These are phyloP conservation scores for Thereva nobilitata DNA, from an alignment of 2,888 invertebrate species.

Conservation along the genomic window DNA sequence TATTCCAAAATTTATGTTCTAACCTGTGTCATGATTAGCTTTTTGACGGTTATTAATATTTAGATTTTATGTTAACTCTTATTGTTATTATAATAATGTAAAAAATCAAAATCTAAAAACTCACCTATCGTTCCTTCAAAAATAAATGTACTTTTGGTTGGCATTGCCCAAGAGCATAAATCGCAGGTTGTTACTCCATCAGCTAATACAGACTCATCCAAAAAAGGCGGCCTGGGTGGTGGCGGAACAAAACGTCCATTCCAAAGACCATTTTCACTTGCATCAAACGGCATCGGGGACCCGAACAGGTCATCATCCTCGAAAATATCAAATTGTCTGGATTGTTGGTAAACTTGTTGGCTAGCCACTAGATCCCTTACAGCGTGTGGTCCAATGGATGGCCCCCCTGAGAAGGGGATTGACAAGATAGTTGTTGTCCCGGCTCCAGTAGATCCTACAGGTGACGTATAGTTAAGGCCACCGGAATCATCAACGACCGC, in stretches of 20 bases:
- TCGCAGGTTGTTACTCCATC: conserved; percentile 76
- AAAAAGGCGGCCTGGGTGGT: conserved; percentile 68
- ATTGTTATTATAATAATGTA: background rate
- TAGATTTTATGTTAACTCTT: too few species aligned
- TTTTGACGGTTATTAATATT: too few species aligned
- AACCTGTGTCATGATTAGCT: too few species aligned
- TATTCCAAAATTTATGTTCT: too few species aligned
- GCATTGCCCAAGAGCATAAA: conserved; percentile 71
- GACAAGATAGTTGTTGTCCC: conserved; percentile 25
- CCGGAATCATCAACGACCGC: conserved; percentile 33
- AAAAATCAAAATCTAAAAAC: conserved; percentile 43
- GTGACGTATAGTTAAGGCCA: conserved; percentile 36
- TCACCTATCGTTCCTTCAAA: conserved; percentile 66
- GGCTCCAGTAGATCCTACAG: conserved; percentile 4
- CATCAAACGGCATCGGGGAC: conserved; percentile 58
- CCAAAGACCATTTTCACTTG: conserved; percentile 57
- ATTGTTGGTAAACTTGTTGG: conserved; percentile 2
- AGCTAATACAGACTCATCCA: conserved; percentile 65
- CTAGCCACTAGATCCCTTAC: conserved; percentile 18
- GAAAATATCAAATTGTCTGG: conserved; percentile 24
- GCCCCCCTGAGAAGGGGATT: conserved; percentile 18
- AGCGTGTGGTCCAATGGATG: conserved; percentile 9
- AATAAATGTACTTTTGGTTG: conserved; percentile 61
- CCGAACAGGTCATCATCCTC: conserved; percentile 58
- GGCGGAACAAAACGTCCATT: conserved; percentile 66